Evolutionary conservation across 2,113 vertebrate genomes (phyloP).

Genomic region (Natator depressus): DNA sequence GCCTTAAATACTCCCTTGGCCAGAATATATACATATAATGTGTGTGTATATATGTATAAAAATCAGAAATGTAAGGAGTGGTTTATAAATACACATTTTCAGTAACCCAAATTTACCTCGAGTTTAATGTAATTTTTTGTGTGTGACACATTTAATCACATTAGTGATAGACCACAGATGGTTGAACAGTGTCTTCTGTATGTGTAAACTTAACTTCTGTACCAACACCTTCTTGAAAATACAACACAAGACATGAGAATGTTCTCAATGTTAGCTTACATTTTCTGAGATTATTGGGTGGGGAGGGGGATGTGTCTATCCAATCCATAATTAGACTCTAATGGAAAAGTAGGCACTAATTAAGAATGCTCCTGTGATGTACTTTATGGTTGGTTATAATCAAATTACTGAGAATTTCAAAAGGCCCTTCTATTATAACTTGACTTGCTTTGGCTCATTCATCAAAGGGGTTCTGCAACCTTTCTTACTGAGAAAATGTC

Average conservation of each 20-base stretch:
- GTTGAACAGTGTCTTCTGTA: conserved; percentile 37
- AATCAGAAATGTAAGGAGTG: not conserved
- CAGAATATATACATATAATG: not conserved
- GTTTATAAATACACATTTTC: not conserved
- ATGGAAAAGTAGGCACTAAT: conserved; percentile 59
- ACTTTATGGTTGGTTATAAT: conserved; percentile 52
- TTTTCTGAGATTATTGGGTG: conserved; percentile 30
- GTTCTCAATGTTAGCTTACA: conserved; percentile 22
- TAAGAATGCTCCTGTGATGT: conserved; percentile 56
- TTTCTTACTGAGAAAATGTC: conserved; percentile 40
- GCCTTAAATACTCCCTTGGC: not conserved
- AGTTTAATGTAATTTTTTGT: not conserved
- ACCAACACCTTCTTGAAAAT: not conserved
- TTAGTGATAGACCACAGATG: not conserved
- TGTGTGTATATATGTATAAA: too few relatives aligned
- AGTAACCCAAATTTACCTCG: not conserved
- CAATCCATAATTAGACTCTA: conserved; percentile 56
- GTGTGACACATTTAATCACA: not conserved
- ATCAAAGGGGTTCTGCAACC: conserved; percentile 47
- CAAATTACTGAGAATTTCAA: conserved; percentile 60
- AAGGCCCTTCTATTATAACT: conserved; percentile 43
- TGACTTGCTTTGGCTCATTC: conserved; percentile 54
- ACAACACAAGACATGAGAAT: not conserved
- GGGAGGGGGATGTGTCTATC: conserved; percentile 44
- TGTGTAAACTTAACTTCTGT: not conserved